A percentile compares a stretch with the other conserved stretches of the same genome.
phyloP scores from a whole-genome alignment of 2,113 vertebrate species.

The Podarcis muralis region DNA sequence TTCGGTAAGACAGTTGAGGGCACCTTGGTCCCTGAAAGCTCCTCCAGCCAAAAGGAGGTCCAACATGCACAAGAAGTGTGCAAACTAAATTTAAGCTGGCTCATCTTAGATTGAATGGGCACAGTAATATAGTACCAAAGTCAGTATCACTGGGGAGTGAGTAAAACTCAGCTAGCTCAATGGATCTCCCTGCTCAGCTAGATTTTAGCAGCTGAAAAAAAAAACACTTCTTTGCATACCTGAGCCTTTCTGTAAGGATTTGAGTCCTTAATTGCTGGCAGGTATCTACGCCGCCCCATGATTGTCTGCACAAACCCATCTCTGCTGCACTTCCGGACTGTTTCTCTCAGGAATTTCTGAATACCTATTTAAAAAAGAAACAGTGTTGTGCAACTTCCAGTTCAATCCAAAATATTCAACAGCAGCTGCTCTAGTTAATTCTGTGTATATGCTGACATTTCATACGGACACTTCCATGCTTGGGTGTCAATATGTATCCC shows the following conservation, averaged over 20 bases:
- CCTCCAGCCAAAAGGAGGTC: background rate
- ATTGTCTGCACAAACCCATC: constrained; percentile 92
- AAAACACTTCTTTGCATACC: constrained; percentile 72
- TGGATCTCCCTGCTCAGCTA: background rate
- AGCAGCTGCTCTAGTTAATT: no score
- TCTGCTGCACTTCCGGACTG: constrained; percentile 87
- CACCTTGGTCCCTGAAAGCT: background rate
- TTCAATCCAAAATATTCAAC: background rate
- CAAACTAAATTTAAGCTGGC: background rate
- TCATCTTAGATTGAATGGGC: background rate
- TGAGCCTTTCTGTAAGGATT: constrained; percentile 89
- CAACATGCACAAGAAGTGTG: background rate
- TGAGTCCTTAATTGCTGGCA: constrained; percentile 88
- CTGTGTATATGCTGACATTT: background rate
- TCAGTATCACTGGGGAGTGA: background rate
- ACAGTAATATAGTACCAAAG: background rate
- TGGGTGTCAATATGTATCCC: background rate
- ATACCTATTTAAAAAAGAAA: constrained; percentile 80
- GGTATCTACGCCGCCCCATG: constrained; percentile 89
- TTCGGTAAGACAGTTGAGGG: background rate
- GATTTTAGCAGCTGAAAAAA: background rate
- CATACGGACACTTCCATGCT: background rate
- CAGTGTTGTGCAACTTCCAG: background rate
- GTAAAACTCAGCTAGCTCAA: background rate
- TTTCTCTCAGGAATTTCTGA: constrained; percentile 87